Evolutionary conservation across 2,113 vertebrate species (phyloP).

Genomic region (Engystomops pustulosus): DNA sequence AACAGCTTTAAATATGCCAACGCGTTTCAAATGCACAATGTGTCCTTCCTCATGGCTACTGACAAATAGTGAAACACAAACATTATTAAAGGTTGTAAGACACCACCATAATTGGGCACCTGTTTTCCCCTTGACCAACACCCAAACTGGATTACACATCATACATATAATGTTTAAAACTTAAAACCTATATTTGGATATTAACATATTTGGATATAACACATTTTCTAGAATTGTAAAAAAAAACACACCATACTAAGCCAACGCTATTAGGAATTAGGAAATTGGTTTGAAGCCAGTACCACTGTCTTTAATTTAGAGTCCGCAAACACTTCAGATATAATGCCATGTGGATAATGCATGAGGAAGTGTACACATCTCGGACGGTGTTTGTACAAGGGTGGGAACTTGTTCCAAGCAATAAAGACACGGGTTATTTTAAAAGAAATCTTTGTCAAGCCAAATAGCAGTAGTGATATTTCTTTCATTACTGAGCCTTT

Average conservation of each 20-base stretch:
- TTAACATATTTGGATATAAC: too few relatives aligned
- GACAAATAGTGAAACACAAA: too few relatives aligned
- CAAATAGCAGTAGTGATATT: not conserved
- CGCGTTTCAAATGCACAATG: too few relatives aligned
- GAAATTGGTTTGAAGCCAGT: not conserved
- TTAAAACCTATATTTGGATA: too few relatives aligned
- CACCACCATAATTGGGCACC: too few relatives aligned
- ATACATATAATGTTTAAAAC: too few relatives aligned
- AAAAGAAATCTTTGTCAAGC: not conserved
- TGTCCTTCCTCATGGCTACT: too few relatives aligned
- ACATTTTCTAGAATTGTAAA: not conserved
- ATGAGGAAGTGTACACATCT: not conserved
- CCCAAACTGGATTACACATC: too few relatives aligned
- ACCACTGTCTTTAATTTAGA: not conserved
- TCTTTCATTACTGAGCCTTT: not conserved
- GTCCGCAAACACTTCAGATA: slow-evolving; percentile 6
- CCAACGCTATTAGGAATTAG: not conserved
- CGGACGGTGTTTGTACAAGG: not conserved
- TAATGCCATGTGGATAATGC: slow-evolving; percentile 5
- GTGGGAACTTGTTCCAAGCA: not conserved
- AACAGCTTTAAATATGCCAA: too few relatives aligned
- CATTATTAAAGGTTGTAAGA: too few relatives aligned
- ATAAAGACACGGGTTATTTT: not conserved
- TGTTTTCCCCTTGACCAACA: too few relatives aligned
- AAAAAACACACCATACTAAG: not conserved